These are phyloP conservation scores for Herminia tarsipennalis DNA, from an alignment of 2,888 invertebrate genomes.

Conservation along the genomic window DNA sequence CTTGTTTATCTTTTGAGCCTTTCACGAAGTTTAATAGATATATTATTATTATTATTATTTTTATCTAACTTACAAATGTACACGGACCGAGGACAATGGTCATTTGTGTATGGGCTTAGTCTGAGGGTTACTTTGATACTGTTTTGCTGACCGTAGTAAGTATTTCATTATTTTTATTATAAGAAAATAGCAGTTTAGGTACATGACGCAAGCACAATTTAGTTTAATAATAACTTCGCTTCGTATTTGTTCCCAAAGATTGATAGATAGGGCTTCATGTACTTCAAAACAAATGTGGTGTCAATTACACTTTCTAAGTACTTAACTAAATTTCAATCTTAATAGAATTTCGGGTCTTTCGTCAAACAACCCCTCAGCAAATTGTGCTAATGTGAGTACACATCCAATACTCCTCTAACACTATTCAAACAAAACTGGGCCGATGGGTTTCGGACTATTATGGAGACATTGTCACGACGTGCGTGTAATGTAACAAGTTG, in stretches of 20 bases:
- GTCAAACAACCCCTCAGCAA: conserved; percentile 71
- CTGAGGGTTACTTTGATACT: too few relatives aligned
- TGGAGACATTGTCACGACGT: conserved; percentile 53
- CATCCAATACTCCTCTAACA: conserved; percentile 68
- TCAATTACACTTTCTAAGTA: conserved; percentile 49
- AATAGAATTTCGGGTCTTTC: conserved; percentile 69
- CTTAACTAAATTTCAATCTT: conserved; percentile 50
- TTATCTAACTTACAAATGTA: too few relatives aligned
- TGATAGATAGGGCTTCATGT: background rate
- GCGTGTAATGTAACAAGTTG: conserved; percentile 60
- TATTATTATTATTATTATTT: too few relatives aligned
- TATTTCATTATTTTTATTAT: too few relatives aligned
- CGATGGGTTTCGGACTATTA: conserved; percentile 70
- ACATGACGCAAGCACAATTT: too few relatives aligned
- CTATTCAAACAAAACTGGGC: conserved; percentile 80
- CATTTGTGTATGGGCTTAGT: too few relatives aligned
- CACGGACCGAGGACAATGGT: too few relatives aligned
- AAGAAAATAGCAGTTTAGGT: too few relatives aligned
- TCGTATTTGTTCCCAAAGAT: too few relatives aligned
- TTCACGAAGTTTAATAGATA: too few relatives aligned
- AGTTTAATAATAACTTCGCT: background rate
- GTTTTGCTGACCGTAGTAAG: too few relatives aligned
- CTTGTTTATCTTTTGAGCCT: too few relatives aligned
- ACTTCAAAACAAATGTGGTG: conserved; percentile 50
- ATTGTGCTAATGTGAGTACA: conserved; percentile 72